Percentiles rank a stretch among this genome's conserved stretches.
phyloP scores from a whole-genome alignment of 2,113 vertebrate species.

The Caracal caracal region DNA sequence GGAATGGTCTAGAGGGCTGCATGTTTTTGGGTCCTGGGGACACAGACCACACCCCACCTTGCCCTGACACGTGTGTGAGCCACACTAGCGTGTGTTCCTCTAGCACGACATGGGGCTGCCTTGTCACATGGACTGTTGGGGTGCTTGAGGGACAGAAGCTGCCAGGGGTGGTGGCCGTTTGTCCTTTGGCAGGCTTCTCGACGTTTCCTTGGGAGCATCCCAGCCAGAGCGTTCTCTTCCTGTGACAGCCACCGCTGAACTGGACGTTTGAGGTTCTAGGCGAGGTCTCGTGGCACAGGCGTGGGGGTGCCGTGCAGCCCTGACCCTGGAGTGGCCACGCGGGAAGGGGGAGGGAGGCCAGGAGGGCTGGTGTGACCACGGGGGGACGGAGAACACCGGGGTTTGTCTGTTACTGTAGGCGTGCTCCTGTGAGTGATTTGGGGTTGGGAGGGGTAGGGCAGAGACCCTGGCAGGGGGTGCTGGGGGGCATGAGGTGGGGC shows the following conservation, averaged over 20 bases:
- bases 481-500: rapidly evolving
- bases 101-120: neutral
- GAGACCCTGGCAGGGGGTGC: neutral
- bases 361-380: neutral
- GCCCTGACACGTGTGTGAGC: neutral
- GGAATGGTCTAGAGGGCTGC: too few relatives aligned
- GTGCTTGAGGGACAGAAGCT: neutral
- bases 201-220: neutral
- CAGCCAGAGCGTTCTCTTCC: neutral
- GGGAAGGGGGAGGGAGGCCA: neutral
- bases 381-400: neutral
- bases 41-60: neutral
- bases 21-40: neutral
- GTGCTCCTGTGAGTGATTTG: neutral
- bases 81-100: neutral
- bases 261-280: neutral
- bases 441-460: rapidly evolving
- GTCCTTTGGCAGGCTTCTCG: neutral
- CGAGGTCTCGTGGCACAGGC: neutral
- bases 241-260: neutral
- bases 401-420: neutral
- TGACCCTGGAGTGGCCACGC: neutral
- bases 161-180: neutral
- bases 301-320: neutral
- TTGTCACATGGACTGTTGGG: neutral